phyloP scores from a whole-genome alignment of 2,113 vertebrate species.

The Amazona vittata region DNA sequence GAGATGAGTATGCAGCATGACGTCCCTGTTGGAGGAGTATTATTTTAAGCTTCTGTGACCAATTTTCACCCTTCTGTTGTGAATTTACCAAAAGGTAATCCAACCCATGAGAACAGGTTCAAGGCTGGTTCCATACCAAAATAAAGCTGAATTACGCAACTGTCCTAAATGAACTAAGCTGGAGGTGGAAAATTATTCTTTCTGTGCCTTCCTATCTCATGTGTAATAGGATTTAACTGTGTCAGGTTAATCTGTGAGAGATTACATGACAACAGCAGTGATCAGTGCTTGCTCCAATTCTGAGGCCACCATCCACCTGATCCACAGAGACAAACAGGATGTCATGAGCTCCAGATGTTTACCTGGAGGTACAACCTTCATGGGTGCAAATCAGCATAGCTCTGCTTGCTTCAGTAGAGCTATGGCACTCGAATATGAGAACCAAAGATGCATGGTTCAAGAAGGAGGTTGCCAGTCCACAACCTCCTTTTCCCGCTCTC shows the following conservation, averaged over 20 bases:
- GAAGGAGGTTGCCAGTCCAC: not conserved
- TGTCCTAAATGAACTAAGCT: not conserved
- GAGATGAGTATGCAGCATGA: not conserved
- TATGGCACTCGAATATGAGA: not conserved
- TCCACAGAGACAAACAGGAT: not conserved
- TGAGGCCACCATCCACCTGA: not conserved
- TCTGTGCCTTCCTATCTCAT: not conserved
- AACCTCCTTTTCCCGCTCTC: not conserved
- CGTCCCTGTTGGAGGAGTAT: not conserved
- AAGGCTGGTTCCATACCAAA: not conserved
- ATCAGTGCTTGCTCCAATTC: not conserved
- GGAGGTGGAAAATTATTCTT: not conserved
- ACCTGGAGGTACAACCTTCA: not conserved
- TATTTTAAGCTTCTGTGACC: conserved; percentile 25
- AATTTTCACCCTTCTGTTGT: not conserved
- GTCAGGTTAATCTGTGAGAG: not conserved
- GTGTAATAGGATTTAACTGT: not conserved
- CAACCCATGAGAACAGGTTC: not conserved
- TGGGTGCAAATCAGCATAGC: not conserved
- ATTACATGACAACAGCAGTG: not conserved
- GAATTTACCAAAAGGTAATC: not conserved
- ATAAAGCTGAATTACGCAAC: not conserved
- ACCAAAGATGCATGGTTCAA: not conserved
- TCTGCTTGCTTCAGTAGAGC: not conserved
- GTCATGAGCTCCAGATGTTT: not conserved